phyloP scores from a whole-genome alignment of 2,797 vertebrate genomes.

The Sparus aurata region DNA sequence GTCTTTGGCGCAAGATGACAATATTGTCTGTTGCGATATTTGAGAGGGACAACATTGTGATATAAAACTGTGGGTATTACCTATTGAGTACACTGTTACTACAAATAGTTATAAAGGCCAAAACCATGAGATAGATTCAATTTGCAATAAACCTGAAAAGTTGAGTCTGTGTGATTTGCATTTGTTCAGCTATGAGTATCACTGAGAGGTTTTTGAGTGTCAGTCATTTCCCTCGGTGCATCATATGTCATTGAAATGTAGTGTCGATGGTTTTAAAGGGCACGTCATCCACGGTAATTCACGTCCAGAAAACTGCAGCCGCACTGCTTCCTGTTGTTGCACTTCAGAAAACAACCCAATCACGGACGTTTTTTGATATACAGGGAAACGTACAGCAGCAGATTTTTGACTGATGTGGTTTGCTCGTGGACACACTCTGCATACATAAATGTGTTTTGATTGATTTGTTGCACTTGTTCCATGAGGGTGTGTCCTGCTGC shows the following conservation, averaged over 20 bases:
- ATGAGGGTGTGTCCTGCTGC: neutral
- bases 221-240: neutral
- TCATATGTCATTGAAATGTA: neutral
- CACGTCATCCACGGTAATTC: neutral
- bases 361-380: neutral
- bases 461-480: conserved; percentile 8
- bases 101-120: neutral
- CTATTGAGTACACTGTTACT: neutral
- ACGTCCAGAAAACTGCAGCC: neutral
- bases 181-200: conserved; percentile 9
- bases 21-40: too few relatives aligned
- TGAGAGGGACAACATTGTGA: too few relatives aligned
- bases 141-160: too few relatives aligned
- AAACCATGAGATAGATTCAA: neutral
- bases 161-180: conserved; percentile 8
- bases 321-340: neutral
- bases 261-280: neutral
- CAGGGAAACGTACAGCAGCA: neutral
- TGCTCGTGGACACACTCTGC: conserved; percentile 11
- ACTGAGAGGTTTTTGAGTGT: neutral
- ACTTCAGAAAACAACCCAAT: neutral
- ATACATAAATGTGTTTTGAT: conserved; percentile 7
- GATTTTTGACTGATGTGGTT: conserved; percentile 7
- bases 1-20: too few relatives aligned
- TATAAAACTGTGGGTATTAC: too few relatives aligned